These are phyloP conservation scores for Pachyseris speciosa DNA, from an alignment of 64 coral and sea anemone species.

Conservation along the genomic window DNA sequence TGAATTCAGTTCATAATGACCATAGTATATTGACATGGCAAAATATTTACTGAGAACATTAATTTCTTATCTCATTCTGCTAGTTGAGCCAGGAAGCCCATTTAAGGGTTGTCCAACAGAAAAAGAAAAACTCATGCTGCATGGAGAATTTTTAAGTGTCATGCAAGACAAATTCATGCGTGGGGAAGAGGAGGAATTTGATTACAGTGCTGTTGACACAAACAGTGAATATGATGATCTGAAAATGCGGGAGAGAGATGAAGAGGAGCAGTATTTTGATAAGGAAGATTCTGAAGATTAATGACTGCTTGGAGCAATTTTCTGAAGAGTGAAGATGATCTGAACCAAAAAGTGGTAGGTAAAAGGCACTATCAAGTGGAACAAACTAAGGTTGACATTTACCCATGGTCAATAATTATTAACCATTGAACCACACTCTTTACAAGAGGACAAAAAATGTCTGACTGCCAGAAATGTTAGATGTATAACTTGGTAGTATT, in stretches of 20 bases:
- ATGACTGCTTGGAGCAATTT: not conserved
- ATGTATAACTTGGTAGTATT: too few relatives aligned
- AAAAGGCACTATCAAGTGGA: too few relatives aligned
- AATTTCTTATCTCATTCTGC: not conserved
- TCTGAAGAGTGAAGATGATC: not conserved
- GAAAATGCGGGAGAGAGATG: slow-evolving; percentile 74
- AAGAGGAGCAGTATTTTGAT: slow-evolving; percentile 96
- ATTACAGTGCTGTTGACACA: slow-evolving; percentile 87
- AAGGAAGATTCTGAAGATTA: slow-evolving; percentile 40
- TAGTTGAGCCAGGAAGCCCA: slow-evolving; percentile 66
- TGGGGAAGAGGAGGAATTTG: slow-evolving; percentile 96
- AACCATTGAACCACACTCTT: too few relatives aligned
- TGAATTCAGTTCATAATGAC: too few relatives aligned
- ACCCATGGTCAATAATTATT: too few relatives aligned
- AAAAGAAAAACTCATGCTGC: slow-evolving; percentile 82
- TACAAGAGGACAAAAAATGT: too few relatives aligned
- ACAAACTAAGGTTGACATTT: too few relatives aligned
- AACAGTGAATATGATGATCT: slow-evolving; percentile 97
- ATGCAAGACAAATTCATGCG: slow-evolving; percentile 93
- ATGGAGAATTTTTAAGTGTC: slow-evolving; percentile 83
- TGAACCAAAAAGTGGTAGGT: too few relatives aligned
- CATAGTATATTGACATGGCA: too few relatives aligned
- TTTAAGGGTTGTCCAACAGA: slow-evolving; percentile 83
- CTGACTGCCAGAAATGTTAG: too few relatives aligned
- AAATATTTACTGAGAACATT: not conserved